Percentiles rank a stretch among this genome's conserved stretches.
These are phyloP conservation scores for Lasioglossum figueresi DNA, from an alignment of 2,888 invertebrate genomes.

Conservation along the genomic window DNA sequence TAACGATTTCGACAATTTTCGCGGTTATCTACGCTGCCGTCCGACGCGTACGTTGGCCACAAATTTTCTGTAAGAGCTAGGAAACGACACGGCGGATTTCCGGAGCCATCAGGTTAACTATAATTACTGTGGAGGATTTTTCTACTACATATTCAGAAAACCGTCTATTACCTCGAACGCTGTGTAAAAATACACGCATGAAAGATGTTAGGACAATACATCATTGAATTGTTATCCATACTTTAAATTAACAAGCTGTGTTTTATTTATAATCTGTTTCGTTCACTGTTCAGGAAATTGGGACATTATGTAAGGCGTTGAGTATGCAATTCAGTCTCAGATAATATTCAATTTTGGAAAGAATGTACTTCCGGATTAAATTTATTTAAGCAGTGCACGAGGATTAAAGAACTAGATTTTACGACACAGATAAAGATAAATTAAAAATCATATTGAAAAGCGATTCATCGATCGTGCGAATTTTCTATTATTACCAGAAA, in stretches of 20 bases:
- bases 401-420: neutral
- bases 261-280: too few relatives aligned
- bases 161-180: neutral
- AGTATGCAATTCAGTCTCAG: neutral
- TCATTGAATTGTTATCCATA: neutral
- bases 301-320: neutral
- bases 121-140: neutral
- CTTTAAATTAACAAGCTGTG: neutral
- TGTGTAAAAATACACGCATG: neutral
- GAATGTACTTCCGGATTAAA: neutral
- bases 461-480: neutral
- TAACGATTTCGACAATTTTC: constrained; percentile 62
- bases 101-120: neutral
- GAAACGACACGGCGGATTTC: neutral
- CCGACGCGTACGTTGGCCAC: neutral
- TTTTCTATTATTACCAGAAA: neutral
- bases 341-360: neutral
- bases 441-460: neutral
- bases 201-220: neutral
- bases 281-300: neutral
- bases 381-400: too few relatives aligned
- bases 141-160: neutral
- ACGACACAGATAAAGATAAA: neutral
- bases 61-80: constrained; percentile 42
- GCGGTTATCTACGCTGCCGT: constrained; percentile 33